Evolutionary conservation across 2,113 vertebrate genomes (phyloP), one percentile per base, ranked within the genome.

Genomic region (Trichomycterus rosablanca): DNA sequence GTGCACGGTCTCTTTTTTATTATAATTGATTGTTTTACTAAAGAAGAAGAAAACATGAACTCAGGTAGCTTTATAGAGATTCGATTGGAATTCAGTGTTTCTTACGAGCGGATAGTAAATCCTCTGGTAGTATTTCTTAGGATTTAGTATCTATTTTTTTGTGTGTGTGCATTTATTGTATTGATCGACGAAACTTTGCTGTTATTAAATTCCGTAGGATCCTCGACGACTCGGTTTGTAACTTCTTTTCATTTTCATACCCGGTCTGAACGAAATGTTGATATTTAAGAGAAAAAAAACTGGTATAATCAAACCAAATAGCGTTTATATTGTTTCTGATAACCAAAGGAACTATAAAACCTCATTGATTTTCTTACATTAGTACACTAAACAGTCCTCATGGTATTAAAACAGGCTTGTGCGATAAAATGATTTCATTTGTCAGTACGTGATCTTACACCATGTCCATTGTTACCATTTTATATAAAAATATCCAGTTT

Each of bases 21-120:
- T n/a, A n/a, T n/a, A n/a, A n/a, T n/a, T n/a, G 88, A 92, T 93
- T 92, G 90, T 92, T 91, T 90, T 88, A 85, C 81, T 83, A 85
- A 85, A 64, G 81, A 85, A 67, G 56, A 55, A 59, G 28, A 59
- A 71, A 59, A 59, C 45, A 61, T 53, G 66, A 88, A 88, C 90
- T 93, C 91, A 93, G 91, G 90, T 91, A 88, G 88, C 86, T 83
- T 84, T 86, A 68, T 74, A 80, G 75, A 83, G 85, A 85, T 86
- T 74, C 43, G 76, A 88, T 87, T 86, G 81, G 84, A 77, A 86
- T 87, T 85, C 86, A 68, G 58, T 68, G 74, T 86, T 82, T 87
- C 83, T 81, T 79, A 74, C 82, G 82, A 83, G 72, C 62, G 68
- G 44, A 70, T 87, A 83, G 87, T 80, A 85, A 84, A 82, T 80